Conservation (phyloP, 2,113 vertebrate species). For the Psilopsiagon aymara region DNA sequence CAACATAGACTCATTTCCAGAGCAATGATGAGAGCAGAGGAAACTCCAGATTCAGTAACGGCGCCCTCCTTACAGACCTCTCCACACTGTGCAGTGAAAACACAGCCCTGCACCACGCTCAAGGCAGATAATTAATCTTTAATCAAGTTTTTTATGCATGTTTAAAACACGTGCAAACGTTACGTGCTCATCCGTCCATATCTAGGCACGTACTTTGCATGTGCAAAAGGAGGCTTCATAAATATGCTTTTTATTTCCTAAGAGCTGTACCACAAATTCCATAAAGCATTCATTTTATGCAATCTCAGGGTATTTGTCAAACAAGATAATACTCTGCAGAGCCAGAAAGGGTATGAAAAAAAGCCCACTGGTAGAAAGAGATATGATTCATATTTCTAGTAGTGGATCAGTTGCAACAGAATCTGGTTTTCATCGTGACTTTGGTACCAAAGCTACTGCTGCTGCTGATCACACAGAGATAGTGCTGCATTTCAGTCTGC, state of each 20-base stretch:
- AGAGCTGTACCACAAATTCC: constrained; percentile 33
- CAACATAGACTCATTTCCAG: neutral
- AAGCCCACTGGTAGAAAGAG: neutral
- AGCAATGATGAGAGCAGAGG: neutral
- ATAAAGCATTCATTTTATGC: neutral
- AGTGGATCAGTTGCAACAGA: neutral
- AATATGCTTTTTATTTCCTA: constrained; percentile 19
- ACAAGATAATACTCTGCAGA: constrained; percentile 1
- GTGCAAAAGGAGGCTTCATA: neutral
- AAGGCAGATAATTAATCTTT: neutral
- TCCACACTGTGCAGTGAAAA: neutral
- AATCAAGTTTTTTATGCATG: neutral
- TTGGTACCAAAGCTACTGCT: neutral
- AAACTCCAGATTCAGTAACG: neutral
- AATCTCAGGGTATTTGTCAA: constrained; percentile 25
- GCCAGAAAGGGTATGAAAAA: neutral
- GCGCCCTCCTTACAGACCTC: neutral
- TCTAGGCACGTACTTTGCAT: neutral
- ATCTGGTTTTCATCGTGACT: constrained; percentile 50
- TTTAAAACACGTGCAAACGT: neutral
- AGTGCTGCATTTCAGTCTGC: neutral
- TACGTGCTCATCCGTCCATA: neutral
- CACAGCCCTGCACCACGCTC: neutral
- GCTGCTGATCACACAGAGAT: constrained; percentile 10
- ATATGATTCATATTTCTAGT: neutral